Base-by-base conservation (phyloP, 2,113 vertebrate species). In the Herpetotheres cachinnans region DNA sequence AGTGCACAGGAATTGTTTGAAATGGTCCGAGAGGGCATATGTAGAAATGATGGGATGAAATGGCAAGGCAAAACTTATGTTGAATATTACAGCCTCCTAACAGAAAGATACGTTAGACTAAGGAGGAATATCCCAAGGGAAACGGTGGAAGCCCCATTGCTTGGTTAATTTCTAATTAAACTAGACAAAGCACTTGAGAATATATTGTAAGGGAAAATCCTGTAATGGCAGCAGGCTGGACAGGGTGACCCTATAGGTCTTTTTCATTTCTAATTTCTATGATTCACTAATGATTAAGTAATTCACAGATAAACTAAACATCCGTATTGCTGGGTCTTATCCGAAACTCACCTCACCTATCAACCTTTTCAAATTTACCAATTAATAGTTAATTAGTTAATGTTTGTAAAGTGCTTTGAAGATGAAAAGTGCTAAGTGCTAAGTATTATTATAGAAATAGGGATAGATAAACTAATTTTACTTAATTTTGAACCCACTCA, bases 131-230 rank as follows among this genome's bases (percentile, higher is more conserved):
- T 98, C 98, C 97, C 97, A 94, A 97, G 98, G 97, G 98, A 96
- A 97, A 88, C 83, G 83, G 92, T 97, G 95, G 97, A 98, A 98
- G 97, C 96, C 97, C 97, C 98, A 98, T 97, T 97, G 98, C 97
- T 97, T 97, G 98, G 97, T 96, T 98, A 97, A 98, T 98, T 98
- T 98, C 98, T 98, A 98, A 98, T 98, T 98, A 98, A 98, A 98
- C 93, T 97, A 96, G 94, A 98, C 97, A 97, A 98, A 98, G 93
- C 94, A 97, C 96, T 97, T 94, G 92, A 97, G 97, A 98, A 95
- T 98, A 98, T 96, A 96, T 97, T 97, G 96, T 72, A 59, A 90
- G 94, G 87, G 97, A 96, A 97, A 97, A 97, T 95, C 86, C 95
- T 96, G 95, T 85, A 93, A 86, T 96, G 63, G 84, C 93, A 93